Base-by-base conservation (phyloP, 2,888 invertebrate genomes). In the Reticulitermes lucifugus region DNA sequence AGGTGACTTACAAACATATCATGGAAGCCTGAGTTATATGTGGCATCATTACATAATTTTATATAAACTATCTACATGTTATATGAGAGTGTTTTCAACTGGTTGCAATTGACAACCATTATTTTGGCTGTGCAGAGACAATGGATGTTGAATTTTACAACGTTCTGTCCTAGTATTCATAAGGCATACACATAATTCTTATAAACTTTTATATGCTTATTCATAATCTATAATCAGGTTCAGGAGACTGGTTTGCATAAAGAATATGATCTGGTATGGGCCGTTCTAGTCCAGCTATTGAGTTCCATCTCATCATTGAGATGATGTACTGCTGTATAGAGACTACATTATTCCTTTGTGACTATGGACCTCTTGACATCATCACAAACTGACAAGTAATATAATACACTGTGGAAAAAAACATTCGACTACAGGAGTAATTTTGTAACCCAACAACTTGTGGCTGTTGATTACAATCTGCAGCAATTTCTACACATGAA, bases 61-160 rank as follows among this genome's bases (percentile, higher is more conserved):
- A n/a, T 55, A 25, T n/a, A 51, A 22, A 55, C 6, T 6, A 43
- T 4, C 14, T 35, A 2, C 10, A 12, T 14, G 41, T 73, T 18
- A 29, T 7, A 2, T 14, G 35, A 18, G 25, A 14, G 7, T n/a
- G 18, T 75, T 41, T 41, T 43, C 35, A 41, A 79, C 46, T 79
- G 55, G 25, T 51, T 79, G 25, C 25, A 7, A 51, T 46, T 79
- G 46, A 51, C 25, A 51, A 51, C 79, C 79, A n/a, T n/a, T 22
- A 79, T 29, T 29, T 51, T 79, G 79, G 79, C 79, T 79, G 79
- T 79, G 79, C 79, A 79, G n/a, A 79, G 79, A n/a, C 79, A 79
- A 55, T 79, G 79, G 35, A 79, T 25, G 46, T 79, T 46, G 46
- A 65, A 65, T 14, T 22, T 65, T n/a, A 9, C 65, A n/a, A 25